Conservation (phyloP, 1,140 invertebrate genomes). For the Procambarus virginalis region DNA sequence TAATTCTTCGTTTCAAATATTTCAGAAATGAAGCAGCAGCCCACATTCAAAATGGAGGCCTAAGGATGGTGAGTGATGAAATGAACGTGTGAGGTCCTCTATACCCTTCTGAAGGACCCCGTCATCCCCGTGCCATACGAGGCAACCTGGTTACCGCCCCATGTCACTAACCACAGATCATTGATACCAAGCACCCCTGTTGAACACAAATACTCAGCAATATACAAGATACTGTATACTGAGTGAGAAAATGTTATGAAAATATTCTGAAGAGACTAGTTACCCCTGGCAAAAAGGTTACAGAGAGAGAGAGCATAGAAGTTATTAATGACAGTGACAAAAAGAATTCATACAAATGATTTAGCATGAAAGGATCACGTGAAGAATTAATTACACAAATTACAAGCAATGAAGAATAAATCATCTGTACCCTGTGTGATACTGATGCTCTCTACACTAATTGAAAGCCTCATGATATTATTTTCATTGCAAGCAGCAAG, state of each 20-base stretch:
- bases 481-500: background rate
- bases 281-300: slow-evolving; percentile 17
- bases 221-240: background rate
- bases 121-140: slow-evolving; percentile 55
- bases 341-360: slow-evolving; percentile 15
- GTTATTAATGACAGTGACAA: background rate
- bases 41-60: slow-evolving; percentile 69
- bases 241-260: slow-evolving; percentile 19
- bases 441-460: slow-evolving; percentile 8
- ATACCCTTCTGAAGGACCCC: slow-evolving; percentile 45
- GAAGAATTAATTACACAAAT: background rate
- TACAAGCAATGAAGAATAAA: background rate
- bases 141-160: slow-evolving; percentile 58
- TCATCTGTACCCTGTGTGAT: background rate
- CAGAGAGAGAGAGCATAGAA: slow-evolving; percentile 18
- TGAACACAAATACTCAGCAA: slow-evolving; percentile 32
- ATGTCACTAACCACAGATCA: slow-evolving; percentile 35
- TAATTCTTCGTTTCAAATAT: background rate
- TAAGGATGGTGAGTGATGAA: slow-evolving; percentile 65
- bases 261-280: slow-evolving; percentile 7
- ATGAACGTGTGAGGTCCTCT: slow-evolving; percentile 68
- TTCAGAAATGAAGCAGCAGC: slow-evolving; percentile 69
- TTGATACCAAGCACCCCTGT: slow-evolving; percentile 31
- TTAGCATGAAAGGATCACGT: background rate
- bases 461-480: slow-evolving; percentile 3